phyloP scores from a whole-genome alignment of 2,888 invertebrate genomes.

The Yponomeuta cagnagella region DNA sequence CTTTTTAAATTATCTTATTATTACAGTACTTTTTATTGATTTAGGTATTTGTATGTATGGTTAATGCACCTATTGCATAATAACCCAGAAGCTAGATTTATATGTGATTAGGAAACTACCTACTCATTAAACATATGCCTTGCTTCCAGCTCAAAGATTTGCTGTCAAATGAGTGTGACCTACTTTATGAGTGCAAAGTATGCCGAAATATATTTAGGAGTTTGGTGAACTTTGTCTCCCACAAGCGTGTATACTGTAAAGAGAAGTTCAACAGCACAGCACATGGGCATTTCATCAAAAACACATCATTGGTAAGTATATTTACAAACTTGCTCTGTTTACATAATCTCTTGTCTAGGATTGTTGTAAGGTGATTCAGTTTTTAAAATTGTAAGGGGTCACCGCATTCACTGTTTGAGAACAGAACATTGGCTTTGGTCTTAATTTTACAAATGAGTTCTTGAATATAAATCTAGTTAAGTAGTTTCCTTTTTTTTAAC shows the following conservation, averaged over 20 bases:
- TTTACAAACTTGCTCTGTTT: not conserved
- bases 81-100: not conserved
- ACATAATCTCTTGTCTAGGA: not conserved
- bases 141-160: constrained; percentile 81
- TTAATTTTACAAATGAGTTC: no score
- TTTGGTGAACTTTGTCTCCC: constrained; percentile 90
- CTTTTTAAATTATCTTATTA: not conserved
- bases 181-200: constrained; percentile 92
- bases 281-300: constrained; percentile 61
- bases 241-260: constrained; percentile 89
- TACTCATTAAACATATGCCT: constrained; percentile 17
- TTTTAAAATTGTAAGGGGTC: no score
- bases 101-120: constrained; percentile 5
- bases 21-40: not conserved
- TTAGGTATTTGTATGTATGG: not conserved
- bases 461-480: no score
- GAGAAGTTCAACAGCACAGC: constrained; percentile 68
- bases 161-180: constrained; percentile 88
- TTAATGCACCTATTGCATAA: not conserved
- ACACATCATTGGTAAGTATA: constrained; percentile 60
- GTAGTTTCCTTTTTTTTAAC: not conserved
- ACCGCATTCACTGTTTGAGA: no score
- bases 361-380: no score
- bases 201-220: constrained; percentile 92
- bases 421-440: no score